Evolutionary conservation across 2,797 vertebrate genomes (phyloP), one percentile per base, ranked within the genome.

Genomic region (Sebastes nivosus): DNA sequence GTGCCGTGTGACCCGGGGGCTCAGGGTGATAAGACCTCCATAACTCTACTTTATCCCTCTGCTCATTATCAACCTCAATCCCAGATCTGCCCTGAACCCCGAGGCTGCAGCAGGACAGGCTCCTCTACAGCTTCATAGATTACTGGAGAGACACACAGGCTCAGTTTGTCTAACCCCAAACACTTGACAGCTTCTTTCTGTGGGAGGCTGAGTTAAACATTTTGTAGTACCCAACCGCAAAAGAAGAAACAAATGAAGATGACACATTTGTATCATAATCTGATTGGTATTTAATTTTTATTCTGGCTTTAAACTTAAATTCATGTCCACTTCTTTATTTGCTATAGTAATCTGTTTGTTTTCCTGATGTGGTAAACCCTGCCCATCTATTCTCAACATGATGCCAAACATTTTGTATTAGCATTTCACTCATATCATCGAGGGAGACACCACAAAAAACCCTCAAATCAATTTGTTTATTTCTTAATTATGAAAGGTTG

Each of bases 31-130:
- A 95, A 95, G 94, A 95, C 93, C 93, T 84, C 90, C 82, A 93
- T 95, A 94, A 94, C 91, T 94, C 94, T 92, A 90, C 92, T 93
- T 95, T 88, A 94, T 95, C 93, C 94, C 90, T 54, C 91, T 89
- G 90, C 93, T 94, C 92, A 95, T 95, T 94, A 95, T 94, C 93
- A 94, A 80, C 84, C 87, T 85, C 83, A 57, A 61, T 88, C 92
- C 90, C 79, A 87, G 88, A 87, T 90, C 92, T 85, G 83, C 80
- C 63, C 82, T 64, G 77, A 87, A 88, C 86, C 93, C 91, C 61
- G 27, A 8, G 92, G 91, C 88, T 72, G 80, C 70, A 81, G 81
- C 77, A 63, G 75, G 71, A 76, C 70, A 52, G 38, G 50, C 77
- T 75, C 34, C 80, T 82, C 84, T 82, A 58, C 46, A 50, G 81